phyloP scores from a whole-genome alignment of 2,888 invertebrate genomes.

The Xestia ashworthii region DNA sequence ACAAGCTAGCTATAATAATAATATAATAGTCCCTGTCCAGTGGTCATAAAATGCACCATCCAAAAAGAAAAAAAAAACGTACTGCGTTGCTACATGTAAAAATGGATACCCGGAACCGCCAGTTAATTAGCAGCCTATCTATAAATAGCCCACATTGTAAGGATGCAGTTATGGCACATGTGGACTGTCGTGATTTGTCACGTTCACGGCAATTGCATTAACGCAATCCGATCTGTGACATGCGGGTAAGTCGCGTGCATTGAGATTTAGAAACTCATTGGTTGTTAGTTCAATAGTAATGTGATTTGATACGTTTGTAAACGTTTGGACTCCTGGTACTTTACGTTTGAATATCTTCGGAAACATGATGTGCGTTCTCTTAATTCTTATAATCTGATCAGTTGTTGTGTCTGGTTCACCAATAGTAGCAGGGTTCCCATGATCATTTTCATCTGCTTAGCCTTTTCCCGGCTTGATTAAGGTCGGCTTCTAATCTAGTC shows the following conservation, averaged over 20 bases:
- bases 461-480: not conserved
- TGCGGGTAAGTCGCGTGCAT: constrained; percentile 15
- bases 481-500: not conserved
- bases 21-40: not conserved
- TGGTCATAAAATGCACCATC: not conserved
- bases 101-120: constrained; percentile 8
- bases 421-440: not conserved
- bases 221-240: constrained; percentile 17
- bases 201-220: constrained; percentile 56
- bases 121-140: constrained; percentile 18
- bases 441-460: not conserved
- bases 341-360: not conserved
- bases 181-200: constrained; percentile 50
- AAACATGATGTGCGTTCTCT: not conserved
- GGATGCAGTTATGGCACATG: constrained; percentile 36
- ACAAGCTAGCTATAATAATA: too few relatives aligned
- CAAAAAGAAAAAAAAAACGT: not conserved
- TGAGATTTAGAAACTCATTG: constrained; percentile 10
- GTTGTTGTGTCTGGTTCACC: not conserved
- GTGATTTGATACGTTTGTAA: not conserved
- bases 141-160: constrained; percentile 36
- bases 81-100: not conserved
- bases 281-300: not conserved
- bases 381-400: not conserved
- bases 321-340: not conserved